phyloP scores from a whole-genome alignment of 2,797 vertebrate species.

The Psittacula derbiana region DNA sequence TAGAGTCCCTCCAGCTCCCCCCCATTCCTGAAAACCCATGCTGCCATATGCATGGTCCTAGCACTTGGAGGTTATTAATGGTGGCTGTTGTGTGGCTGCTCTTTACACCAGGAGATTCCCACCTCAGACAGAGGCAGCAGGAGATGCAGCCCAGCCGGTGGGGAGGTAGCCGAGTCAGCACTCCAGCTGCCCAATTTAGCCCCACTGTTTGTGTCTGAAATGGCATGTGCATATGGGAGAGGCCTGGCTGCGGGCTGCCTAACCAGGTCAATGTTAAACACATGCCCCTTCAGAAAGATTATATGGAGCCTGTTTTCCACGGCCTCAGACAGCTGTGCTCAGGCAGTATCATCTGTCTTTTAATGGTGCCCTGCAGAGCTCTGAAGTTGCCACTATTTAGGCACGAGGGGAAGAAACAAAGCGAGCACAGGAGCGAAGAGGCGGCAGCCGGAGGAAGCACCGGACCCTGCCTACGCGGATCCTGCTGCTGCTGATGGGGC shows the following conservation, averaged over 20 bases:
- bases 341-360: slow-evolving; percentile 17
- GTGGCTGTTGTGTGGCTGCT: not conserved
- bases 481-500: not conserved
- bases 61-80: not conserved
- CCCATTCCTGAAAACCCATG: not conserved
- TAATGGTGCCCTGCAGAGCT: slow-evolving; percentile 8
- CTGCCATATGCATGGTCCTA: not conserved
- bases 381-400: not conserved
- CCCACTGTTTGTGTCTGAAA: not conserved
- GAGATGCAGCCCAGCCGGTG: fast-evolving
- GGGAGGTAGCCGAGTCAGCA: not conserved
- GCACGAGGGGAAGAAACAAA: not conserved
- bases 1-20: not conserved
- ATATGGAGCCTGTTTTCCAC: not conserved
- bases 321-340: slow-evolving; percentile 19
- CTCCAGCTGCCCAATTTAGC: not conserved
- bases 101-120: not conserved
- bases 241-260: not conserved
- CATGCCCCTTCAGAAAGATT: not conserved
- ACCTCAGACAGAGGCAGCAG: not conserved
- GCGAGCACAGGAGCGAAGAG: fast-evolving
- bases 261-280: not conserved
- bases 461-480: fast-evolving
- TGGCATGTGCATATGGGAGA: not conserved
- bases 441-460: fast-evolving